These are phyloP conservation scores for Ceramica pisi DNA, from an alignment of 2,888 invertebrate genomes.

Conservation along the genomic window DNA sequence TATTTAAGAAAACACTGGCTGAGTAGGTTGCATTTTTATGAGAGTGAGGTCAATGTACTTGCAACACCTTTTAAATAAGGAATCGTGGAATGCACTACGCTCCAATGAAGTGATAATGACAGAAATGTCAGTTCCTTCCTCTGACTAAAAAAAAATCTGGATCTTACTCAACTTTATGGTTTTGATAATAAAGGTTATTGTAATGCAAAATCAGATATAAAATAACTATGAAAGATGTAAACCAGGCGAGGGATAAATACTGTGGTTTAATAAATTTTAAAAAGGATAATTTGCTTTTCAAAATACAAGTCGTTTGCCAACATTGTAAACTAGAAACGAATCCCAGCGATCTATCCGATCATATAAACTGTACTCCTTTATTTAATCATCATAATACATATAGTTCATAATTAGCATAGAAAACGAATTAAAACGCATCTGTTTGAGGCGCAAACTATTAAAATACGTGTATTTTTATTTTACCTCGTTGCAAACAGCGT, in stretches of 20 bases:
- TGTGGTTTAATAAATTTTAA: too few species aligned
- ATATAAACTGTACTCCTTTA: neutral
- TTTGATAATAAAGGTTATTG: too few species aligned
- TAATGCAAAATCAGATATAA: too few species aligned
- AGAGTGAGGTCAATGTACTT: too few species aligned
- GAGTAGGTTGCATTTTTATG: neutral
- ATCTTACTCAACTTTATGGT: too few species aligned
- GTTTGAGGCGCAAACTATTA: conserved; percentile 44
- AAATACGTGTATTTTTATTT: conserved; percentile 55
- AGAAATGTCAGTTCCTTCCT: too few species aligned
- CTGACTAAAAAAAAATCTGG: too few species aligned
- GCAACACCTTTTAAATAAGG: neutral
- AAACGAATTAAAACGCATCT: conserved; percentile 57
- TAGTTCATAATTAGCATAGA: conserved; percentile 52
- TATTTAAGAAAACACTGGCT: neutral
- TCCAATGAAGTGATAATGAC: too few species aligned
- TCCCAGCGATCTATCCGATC: neutral
- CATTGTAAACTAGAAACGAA: neutral
- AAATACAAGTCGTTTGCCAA: neutral
- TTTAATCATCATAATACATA: conserved; percentile 16
- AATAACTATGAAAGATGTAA: too few species aligned
- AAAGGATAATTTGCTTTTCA: too few species aligned
- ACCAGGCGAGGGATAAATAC: too few species aligned
- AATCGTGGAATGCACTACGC: too few species aligned
- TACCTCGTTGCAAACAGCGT: conserved; percentile 22